Conservation (phyloP, 2,797 vertebrate species). For the Avahi laniger region DNA sequence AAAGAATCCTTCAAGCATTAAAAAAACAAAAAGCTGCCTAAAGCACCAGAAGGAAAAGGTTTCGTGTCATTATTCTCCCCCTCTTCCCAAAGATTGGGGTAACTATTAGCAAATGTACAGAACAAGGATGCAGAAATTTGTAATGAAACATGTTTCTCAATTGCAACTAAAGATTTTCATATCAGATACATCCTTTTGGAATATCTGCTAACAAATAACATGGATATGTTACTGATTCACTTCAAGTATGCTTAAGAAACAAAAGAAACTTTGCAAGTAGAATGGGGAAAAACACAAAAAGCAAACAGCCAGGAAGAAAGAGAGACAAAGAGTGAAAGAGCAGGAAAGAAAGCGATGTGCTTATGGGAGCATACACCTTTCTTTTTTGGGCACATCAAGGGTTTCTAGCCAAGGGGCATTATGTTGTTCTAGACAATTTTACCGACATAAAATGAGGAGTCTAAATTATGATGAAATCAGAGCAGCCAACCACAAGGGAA, state of each 20-base stretch:
- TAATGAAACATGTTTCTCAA: not conserved
- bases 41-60: not conserved
- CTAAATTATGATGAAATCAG: constrained; percentile 74
- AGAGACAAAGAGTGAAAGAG: not conserved
- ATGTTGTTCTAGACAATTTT: constrained; percentile 67
- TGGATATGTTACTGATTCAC: not conserved
- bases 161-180: not conserved
- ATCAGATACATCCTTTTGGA: not conserved
- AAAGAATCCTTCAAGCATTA: not conserved
- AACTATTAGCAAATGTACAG: not conserved
- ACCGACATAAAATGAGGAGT: constrained; percentile 57
- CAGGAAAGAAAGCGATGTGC: not conserved
- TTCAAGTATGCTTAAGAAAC: not conserved
- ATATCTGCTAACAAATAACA: constrained; percentile 2
- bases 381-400: constrained; percentile 28
- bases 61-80: not conserved
- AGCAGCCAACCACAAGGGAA: constrained; percentile 71
- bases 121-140: not conserved
- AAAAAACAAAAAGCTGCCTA: not conserved
- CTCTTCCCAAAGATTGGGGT: not conserved
- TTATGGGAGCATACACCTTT: not conserved
- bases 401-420: constrained; percentile 23
- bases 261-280: not conserved
- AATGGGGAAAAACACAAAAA: not conserved
- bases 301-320: not conserved